Evolutionary conservation across 1,140 invertebrate species (phyloP).

Genomic region (Diabrotica undecimpunctata): DNA sequence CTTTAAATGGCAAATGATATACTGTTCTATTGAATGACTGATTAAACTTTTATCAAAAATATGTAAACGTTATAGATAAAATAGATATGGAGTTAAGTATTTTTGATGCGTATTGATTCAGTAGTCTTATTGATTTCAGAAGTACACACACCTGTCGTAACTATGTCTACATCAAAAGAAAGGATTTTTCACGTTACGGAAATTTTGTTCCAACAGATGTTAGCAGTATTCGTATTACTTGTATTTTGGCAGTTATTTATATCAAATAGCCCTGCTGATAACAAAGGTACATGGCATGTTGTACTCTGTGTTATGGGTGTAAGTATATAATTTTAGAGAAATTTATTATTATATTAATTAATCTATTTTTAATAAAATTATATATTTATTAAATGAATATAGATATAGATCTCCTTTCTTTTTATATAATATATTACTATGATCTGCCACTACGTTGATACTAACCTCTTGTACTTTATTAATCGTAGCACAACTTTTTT

Average conservation of each 20-base stretch:
- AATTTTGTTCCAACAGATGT: conserved; percentile 10
- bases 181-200: background rate
- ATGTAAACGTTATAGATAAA: too few relatives aligned
- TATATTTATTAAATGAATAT: background rate
- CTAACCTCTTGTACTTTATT: too few relatives aligned
- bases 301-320: conserved; percentile 9
- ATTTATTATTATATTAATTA: background rate
- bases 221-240: conserved; percentile 8
- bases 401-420: background rate
- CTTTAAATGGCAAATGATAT: background rate
- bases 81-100: too few relatives aligned
- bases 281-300: conserved; percentile 7
- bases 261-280: background rate
- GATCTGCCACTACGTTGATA: too few relatives aligned
- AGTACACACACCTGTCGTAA: too few relatives aligned
- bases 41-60: too few relatives aligned
- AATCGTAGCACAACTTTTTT: too few relatives aligned
- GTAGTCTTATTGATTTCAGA: too few relatives aligned
- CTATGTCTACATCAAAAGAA: background rate
- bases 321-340: conserved; percentile 1
- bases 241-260: conserved; percentile 14
- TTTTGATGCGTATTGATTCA: too few relatives aligned
- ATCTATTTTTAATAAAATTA: background rate
- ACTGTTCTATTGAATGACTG: too few relatives aligned
- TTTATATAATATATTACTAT: too few relatives aligned